These are phyloP conservation scores for Eretmochelys imbricata DNA, from an alignment of 2,113 vertebrate species.

Conservation along the genomic window DNA sequence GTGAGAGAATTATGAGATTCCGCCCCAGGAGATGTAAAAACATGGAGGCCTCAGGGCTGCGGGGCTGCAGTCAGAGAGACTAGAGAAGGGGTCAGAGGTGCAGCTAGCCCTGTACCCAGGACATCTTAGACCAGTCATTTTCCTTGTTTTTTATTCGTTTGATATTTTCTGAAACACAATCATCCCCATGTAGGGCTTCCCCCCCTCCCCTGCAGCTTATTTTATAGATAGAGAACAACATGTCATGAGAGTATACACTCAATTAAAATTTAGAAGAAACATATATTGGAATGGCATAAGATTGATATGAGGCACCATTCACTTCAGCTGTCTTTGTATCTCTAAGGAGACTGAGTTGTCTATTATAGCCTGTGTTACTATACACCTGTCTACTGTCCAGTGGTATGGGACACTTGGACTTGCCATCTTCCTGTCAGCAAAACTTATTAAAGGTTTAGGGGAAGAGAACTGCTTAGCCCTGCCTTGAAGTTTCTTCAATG, in stretches of 20 bases:
- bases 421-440: not conserved
- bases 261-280: conserved; percentile 10
- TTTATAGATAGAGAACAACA: not conserved
- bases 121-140: not conserved
- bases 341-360: not conserved
- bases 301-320: fast-evolving
- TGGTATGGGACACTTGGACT: fast-evolving
- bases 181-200: not conserved
- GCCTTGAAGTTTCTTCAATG: not conserved
- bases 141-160: not conserved
- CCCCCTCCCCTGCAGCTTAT: not conserved
- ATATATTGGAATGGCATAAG: not conserved
- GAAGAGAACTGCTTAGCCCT: not conserved
- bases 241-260: not conserved
- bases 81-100: not conserved
- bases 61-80: not conserved
- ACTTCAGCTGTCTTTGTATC: not conserved
- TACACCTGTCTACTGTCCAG: not conserved
- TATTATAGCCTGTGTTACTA: not conserved
- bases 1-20: not conserved
- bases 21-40: not conserved
- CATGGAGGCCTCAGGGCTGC: not conserved
- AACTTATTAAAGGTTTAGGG: not conserved
- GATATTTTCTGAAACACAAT: not conserved
- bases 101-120: not conserved